Evolutionary conservation across 2,113 vertebrate genomes (phyloP).

Genomic region (Zingel zingel): DNA sequence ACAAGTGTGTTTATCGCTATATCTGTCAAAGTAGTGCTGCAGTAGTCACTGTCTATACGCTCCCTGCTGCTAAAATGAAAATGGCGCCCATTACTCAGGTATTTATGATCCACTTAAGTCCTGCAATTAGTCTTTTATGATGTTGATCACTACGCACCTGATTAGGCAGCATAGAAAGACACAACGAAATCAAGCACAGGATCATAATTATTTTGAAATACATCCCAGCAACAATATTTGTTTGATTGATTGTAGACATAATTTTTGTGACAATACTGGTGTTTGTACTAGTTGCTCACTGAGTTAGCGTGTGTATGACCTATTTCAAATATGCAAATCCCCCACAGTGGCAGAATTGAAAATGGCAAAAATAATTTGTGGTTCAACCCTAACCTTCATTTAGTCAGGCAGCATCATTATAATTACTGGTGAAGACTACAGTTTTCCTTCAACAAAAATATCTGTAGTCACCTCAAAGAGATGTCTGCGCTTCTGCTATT

Average conservation of each 20-base stretch:
- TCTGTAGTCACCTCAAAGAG: constrained; percentile 54
- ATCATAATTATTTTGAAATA: constrained; percentile 9
- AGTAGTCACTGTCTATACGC: neutral
- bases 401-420: constrained; percentile 28
- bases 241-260: constrained; percentile 7
- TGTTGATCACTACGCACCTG: constrained; percentile 8
- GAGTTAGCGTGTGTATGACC: neutral
- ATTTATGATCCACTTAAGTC: constrained; percentile 42
- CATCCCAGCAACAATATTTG: neutral
- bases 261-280: neutral
- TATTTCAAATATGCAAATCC: constrained; percentile 30
- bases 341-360: neutral
- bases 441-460: constrained; percentile 45
- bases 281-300: constrained; percentile 21
- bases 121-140: constrained; percentile 38
- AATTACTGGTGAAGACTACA: constrained; percentile 38
- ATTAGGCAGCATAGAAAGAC: neutral
- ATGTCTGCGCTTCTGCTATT: constrained; percentile 41
- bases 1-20: constrained; percentile 8
- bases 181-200: neutral
- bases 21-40: constrained; percentile 10
- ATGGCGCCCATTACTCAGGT: constrained; percentile 21
- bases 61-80: neutral
- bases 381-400: constrained; percentile 40
- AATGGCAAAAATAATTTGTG: constrained; percentile 56